These are phyloP conservation scores for Chascanopsetta lugubris DNA, from an alignment of 2,113 vertebrate genomes.

Conservation along the genomic window DNA sequence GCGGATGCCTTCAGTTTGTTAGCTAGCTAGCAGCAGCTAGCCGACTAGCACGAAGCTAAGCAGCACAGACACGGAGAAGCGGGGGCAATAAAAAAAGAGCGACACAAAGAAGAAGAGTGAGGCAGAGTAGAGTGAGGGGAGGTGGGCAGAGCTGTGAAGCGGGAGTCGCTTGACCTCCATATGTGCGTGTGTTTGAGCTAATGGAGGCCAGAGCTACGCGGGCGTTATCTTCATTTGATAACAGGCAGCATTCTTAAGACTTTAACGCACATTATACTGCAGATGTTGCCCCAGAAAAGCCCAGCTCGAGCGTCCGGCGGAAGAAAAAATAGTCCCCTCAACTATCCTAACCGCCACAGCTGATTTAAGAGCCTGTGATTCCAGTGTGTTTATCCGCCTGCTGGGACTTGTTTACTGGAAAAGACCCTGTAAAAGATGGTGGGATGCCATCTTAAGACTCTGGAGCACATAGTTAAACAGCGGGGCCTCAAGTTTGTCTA, in stretches of 20 bases:
- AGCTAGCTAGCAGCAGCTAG: constrained; percentile 42
- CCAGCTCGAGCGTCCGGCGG: too few species aligned
- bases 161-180: constrained; percentile 47
- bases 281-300: too few species aligned
- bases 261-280: too few species aligned
- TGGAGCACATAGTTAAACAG: constrained; percentile 8
- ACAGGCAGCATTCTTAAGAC: neutral
- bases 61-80: neutral
- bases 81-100: constrained; percentile 56
- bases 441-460: constrained; percentile 1
- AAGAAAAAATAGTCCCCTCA: too few species aligned
- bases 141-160: constrained; percentile 40
- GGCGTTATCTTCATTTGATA: neutral
- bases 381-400: neutral
- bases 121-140: neutral
- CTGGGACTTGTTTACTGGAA: neutral
- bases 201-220: constrained; percentile 59
- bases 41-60: constrained; percentile 47
- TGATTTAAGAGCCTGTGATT: too few species aligned
- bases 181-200: constrained; percentile 42
- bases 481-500: neutral
- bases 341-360: neutral
- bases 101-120: constrained; percentile 59
- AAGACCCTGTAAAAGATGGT: neutral
- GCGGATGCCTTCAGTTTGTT: constrained; percentile 36